Evolutionary conservation across 2,113 vertebrate species (phyloP).

Genomic region (Gasterosteus nipponicus): DNA sequence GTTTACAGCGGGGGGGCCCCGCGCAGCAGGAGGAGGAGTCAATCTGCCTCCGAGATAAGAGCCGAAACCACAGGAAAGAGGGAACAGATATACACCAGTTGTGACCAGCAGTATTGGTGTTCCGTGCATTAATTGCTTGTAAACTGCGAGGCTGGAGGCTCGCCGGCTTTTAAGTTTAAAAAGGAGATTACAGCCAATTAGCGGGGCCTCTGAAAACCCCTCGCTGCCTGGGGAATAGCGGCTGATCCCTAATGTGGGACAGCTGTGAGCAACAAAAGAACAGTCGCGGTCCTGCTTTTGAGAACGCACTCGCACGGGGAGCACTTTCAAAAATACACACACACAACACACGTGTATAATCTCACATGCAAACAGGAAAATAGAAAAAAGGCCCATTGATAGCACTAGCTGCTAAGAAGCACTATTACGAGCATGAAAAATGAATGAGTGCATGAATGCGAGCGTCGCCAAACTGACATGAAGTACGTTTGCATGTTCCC

Average conservation of each 20-base stretch:
- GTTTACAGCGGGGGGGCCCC: conserved; percentile 70
- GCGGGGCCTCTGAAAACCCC: conserved; percentile 74
- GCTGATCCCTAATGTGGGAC: conserved; percentile 76
- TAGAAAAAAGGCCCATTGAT: conserved; percentile 58
- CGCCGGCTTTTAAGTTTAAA: conserved; percentile 78
- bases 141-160: conserved; percentile 74
- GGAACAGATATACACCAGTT: conserved; percentile 64
- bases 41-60: conserved; percentile 61
- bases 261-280: conserved; percentile 77
- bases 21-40: conserved; percentile 61
- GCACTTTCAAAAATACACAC: conserved; percentile 42
- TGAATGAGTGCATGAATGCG: conserved; percentile 61
- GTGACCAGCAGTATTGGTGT: conserved; percentile 71
- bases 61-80: conserved; percentile 46
- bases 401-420: conserved; percentile 63
- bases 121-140: conserved; percentile 79
- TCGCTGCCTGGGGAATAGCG: conserved; percentile 67
- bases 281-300: conserved; percentile 59
- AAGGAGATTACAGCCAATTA: conserved; percentile 84
- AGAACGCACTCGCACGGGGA: conserved; percentile 61
- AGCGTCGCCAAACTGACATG: conserved; percentile 51
- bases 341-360: conserved; percentile 46
- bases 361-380: conserved; percentile 55
- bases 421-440: conserved; percentile 72
- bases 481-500: conserved; percentile 43